These are phyloP conservation scores for Catharus bicknelli DNA, from an alignment of 2,113 vertebrate genomes.

Conservation along the genomic window DNA sequence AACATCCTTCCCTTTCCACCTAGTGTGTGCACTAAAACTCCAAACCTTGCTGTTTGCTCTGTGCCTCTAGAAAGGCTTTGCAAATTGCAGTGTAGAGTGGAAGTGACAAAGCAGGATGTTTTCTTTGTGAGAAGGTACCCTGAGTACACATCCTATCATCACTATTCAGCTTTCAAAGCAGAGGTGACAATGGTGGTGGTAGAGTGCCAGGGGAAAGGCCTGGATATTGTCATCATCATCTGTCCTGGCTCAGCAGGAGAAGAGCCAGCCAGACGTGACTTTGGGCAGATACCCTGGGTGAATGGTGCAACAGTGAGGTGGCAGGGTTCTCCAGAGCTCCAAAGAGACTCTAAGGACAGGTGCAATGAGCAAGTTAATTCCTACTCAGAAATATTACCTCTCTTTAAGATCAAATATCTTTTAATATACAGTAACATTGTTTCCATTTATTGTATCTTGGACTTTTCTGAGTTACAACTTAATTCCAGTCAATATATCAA, in stretches of 20 bases:
- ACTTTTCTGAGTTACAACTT: neutral
- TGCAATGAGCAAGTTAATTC: neutral
- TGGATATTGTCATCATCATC: neutral
- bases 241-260: neutral
- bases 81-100: neutral
- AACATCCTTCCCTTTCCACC: slow-evolving; percentile 32
- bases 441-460: neutral
- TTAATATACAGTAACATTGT: neutral
- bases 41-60: neutral
- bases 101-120: slow-evolving; percentile 53
- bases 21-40: neutral
- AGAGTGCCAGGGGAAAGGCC: neutral
- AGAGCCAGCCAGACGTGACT: neutral
- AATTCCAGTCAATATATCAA: neutral
- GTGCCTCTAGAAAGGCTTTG: slow-evolving; percentile 5
- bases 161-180: slow-evolving; percentile 49
- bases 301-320: neutral
- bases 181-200: slow-evolving; percentile 21
- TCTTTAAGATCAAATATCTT: neutral
- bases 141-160: slow-evolving; percentile 51
- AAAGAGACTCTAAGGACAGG: neutral
- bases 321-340: neutral
- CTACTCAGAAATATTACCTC: neutral
- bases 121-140: slow-evolving; percentile 33
- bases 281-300: neutral